Base-by-base conservation (phyloP, 1,140 invertebrate species). In the Sarcophaga peregrina region DNA sequence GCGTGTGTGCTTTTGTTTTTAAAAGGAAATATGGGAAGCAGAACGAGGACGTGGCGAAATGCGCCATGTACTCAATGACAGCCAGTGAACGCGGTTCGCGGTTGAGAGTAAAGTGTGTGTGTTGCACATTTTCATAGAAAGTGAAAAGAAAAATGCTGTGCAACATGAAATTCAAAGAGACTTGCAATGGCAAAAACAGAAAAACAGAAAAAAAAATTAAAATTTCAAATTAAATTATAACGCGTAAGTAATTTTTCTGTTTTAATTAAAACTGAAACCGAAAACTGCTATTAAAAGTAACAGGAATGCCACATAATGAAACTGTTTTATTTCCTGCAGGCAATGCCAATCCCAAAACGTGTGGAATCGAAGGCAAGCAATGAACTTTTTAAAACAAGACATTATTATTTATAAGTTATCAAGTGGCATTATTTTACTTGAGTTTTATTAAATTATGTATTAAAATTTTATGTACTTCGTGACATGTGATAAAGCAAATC, bases 111-210 rank as follows among this genome's bases (percentile, higher is more conserved):
- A 37, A 37, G 25, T 52, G 50, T 20, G 62, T 17, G 58, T 68
- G n/a, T 68, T 17, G n/a, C 15, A 68, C 62, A 68, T 68, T 20
- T 68, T 68, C 20, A 68, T 68, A 68, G 62, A 68, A 68, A 68
- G 62, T 68, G 62, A 68, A 68, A 68, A 20, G 62, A 68, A 68
- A 68, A 68, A 68, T 68, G 58, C 20, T 68, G 17, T n/a, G 20
- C 8, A 20, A 17, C 17, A 20, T 9, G 13, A 52, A 52, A 52
- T 10, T 52, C 9, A 10, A 52, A 1, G 13, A 52, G 8, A 10
- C 13, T 10, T 13, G 15, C 54, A 58, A 58, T n/a, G n/a, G 54
- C 11, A 13, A 11, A n/a, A 58, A 13, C 15, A 58, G 15, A 58
- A 68, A 68, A 0, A 62, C 2, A 15, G n/a, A 68, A 20, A 68